Conservation (phyloP, 2,888 invertebrate genomes). For the Chironomus tentans region DNA sequence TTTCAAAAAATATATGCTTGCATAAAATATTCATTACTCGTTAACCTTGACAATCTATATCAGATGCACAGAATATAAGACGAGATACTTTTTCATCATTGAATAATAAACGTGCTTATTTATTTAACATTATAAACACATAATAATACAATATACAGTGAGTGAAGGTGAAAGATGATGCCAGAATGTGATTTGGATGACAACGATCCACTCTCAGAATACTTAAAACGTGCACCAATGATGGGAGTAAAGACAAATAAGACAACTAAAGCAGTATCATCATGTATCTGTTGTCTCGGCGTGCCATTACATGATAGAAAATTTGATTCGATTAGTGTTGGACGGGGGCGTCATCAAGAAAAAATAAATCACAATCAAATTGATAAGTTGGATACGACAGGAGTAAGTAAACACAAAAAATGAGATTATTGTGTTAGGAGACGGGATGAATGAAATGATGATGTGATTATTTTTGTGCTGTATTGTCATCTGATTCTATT, state of each 20-base stretch:
- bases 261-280: background rate
- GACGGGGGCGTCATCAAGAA: background rate
- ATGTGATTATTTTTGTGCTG: too few species aligned
- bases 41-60: too few species aligned
- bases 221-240: slow-evolving; percentile 32
- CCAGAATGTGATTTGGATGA: slow-evolving; percentile 34
- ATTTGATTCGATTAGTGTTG: slow-evolving; percentile 10
- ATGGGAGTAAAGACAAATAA: slow-evolving; percentile 15
- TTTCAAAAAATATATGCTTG: too few species aligned
- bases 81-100: too few species aligned
- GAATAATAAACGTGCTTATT: too few species aligned
- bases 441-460: background rate
- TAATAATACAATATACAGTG: background rate
- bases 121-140: background rate
- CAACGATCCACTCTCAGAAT: slow-evolving; percentile 34
- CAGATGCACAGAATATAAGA: too few species aligned
- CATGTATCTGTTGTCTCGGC: background rate
- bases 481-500: too few species aligned
- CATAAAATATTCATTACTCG: too few species aligned
- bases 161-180: slow-evolving; percentile 34
- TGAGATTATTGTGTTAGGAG: background rate
- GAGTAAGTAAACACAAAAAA: slow-evolving; percentile 6
- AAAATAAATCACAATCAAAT: slow-evolving; percentile 17
- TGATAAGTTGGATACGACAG: slow-evolving; percentile 14
- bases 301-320: background rate